Evolutionary conservation across 37 sponge, comb jelly and placozoan species (phyloP).

Genomic region (Ephydatia muelleri): DNA sequence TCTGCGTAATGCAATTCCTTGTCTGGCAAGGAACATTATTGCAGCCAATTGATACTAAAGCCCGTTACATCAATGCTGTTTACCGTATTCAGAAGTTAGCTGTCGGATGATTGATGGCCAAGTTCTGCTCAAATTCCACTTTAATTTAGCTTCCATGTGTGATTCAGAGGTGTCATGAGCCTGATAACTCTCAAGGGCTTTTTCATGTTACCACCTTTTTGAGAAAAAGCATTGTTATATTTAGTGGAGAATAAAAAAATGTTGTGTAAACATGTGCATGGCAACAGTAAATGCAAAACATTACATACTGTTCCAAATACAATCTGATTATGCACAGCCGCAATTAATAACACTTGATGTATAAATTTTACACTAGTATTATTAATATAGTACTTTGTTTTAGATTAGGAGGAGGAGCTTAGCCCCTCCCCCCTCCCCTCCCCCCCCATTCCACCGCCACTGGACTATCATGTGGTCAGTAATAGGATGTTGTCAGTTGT

Average conservation of each 20-base stretch:
- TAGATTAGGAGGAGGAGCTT: no score
- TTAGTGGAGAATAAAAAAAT: slow-evolving; percentile 20
- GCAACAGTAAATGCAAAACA: slow-evolving; percentile 32
- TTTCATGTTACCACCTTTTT: slow-evolving; percentile 25
- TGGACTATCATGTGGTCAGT: no score
- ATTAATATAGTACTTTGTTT: no score
- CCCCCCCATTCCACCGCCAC: no score
- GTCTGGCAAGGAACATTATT: slow-evolving; percentile 25
- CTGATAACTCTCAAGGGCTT: slow-evolving; percentile 14
- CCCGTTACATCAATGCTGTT: slow-evolving; percentile 24
- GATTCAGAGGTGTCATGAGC: slow-evolving; percentile 23
- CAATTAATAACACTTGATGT: no score
- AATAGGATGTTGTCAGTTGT: no score
- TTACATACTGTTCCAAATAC: no score
- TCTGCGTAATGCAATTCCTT: slow-evolving; percentile 36
- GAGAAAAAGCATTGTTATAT: slow-evolving; percentile 16
- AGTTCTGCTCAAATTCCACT: slow-evolving; percentile 5
- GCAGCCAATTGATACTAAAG: slow-evolving; percentile 26
- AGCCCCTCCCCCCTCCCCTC: no score
- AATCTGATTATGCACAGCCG: no score
- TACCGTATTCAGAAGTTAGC: slow-evolving; percentile 1
- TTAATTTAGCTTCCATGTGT: slow-evolving; percentile 40
- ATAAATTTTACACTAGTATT: no score
- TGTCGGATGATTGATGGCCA: slow-evolving; percentile 8
- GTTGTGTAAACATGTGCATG: slow-evolving; percentile 1